Conservation (phyloP, 2,888 invertebrate genomes). For the Xanthostigma xanthostigma region DNA sequence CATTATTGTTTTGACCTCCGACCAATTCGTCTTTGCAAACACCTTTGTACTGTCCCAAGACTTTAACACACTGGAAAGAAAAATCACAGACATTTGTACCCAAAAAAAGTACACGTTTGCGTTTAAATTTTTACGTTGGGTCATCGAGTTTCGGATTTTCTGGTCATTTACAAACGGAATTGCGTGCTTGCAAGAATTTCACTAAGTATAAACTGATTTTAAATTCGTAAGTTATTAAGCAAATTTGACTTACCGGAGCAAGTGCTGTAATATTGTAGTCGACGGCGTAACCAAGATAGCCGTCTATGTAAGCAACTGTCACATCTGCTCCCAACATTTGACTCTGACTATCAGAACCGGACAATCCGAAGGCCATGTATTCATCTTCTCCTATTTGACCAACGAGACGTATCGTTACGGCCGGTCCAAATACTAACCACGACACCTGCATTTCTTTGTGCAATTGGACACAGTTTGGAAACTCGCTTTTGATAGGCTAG, state of each 20-base stretch:
- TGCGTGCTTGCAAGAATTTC: too few species aligned
- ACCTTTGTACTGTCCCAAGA: conserved; percentile 71
- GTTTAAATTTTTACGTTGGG: too few species aligned
- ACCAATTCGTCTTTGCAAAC: conserved; percentile 74
- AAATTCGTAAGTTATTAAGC: too few species aligned
- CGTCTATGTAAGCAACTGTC: conserved; percentile 60
- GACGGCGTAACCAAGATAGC: conserved; percentile 52
- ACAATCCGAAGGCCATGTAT: conserved; percentile 81
- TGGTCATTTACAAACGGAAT: too few species aligned
- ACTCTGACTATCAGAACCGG: conserved; percentile 53
- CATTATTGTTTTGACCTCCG: conserved; percentile 69
- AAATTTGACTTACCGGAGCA: conserved; percentile 46
- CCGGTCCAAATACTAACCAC: conserved; percentile 84
- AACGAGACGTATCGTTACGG: conserved; percentile 70
- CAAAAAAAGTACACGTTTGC: too few species aligned
- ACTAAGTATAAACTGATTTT: too few species aligned
- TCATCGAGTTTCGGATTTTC: too few species aligned
- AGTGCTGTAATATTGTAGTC: conserved; percentile 78
- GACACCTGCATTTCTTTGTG: conserved; percentile 71
- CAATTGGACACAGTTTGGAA: conserved; percentile 75
- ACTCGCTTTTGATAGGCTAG: conserved; percentile 41
- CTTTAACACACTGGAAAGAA: conserved; percentile 57
- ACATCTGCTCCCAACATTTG: conserved; percentile 79
- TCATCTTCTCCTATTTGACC: conserved; percentile 61
- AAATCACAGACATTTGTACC: too few species aligned